phyloP scores from a whole-genome alignment of 2,888 invertebrate species.

The Teleiodes luculella region DNA sequence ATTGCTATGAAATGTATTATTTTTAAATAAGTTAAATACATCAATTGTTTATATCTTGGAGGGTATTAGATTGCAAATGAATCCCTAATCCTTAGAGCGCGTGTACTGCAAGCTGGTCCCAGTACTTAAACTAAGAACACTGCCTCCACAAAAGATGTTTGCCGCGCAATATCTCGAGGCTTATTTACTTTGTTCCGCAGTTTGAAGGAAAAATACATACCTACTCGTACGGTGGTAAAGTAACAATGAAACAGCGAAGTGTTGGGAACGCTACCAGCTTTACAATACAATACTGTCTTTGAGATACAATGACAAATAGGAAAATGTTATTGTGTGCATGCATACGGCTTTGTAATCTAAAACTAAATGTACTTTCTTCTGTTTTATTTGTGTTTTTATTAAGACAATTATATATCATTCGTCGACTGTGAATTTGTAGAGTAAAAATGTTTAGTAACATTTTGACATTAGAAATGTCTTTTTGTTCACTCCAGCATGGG shows the following conservation, averaged over 20 bases:
- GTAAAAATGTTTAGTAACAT: too few relatives aligned
- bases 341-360: not conserved
- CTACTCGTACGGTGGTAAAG: constrained; percentile 8
- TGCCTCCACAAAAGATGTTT: constrained; percentile 33
- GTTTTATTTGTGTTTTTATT: not conserved
- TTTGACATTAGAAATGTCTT: too few relatives aligned
- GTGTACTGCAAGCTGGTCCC: constrained; percentile 2
- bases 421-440: too few relatives aligned
- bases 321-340: not conserved
- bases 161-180: constrained; percentile 34
- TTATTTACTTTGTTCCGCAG: constrained; percentile 33
- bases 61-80: not conserved
- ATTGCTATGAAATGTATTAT: too few relatives aligned
- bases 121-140: constrained; percentile 27
- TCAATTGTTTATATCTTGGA: not conserved
- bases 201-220: constrained; percentile 13
- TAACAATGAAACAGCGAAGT: constrained; percentile 15
- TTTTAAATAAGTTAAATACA: too few relatives aligned
- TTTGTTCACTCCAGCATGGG: too few relatives aligned
- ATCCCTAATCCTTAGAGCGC: not conserved
- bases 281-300: constrained; percentile 1
- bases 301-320: constrained; percentile 4
- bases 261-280: constrained; percentile 4
- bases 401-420: not conserved
- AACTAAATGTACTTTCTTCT: not conserved